Percentiles rank a stretch among this genome's conserved stretches.
Conservation (phyloP, 1,140 invertebrate genomes). For the Penaeus vannamei region DNA sequence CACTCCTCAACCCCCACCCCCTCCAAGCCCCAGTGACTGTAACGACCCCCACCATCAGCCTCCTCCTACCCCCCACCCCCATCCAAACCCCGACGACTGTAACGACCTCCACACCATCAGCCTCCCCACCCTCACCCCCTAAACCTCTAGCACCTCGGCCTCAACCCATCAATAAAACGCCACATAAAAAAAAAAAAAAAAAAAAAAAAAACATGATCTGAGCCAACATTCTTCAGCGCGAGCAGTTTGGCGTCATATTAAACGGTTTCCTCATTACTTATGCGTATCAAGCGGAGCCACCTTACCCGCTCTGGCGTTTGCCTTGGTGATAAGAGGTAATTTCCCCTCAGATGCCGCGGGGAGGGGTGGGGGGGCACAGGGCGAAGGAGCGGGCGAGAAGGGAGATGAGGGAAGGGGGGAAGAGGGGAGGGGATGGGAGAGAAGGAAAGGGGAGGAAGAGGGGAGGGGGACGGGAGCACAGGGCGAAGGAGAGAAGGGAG, state of each 20-base stretch:
- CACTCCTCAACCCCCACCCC: too few species aligned
- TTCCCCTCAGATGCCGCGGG: slow-evolving; percentile 31
- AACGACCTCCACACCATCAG: background rate
- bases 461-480: background rate
- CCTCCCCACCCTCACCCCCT: slow-evolving; percentile 7
- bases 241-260: slow-evolving; percentile 42
- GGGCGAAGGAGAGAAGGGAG: too few species aligned
- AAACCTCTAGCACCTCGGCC: background rate
- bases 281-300: slow-evolving; percentile 40
- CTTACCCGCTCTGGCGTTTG: slow-evolving; percentile 41
- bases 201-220: slow-evolving; percentile 11
- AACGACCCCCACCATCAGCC: too few species aligned
- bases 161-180: slow-evolving; percentile 41
- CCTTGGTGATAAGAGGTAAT: slow-evolving; percentile 53
- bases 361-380: background rate
- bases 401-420: slow-evolving; percentile 3
- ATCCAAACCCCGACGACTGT: background rate
- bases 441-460: background rate
- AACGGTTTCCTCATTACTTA: slow-evolving; percentile 39
- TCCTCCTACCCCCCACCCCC: too few species aligned
- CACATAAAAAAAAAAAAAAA: background rate
- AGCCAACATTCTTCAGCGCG: slow-evolving; percentile 44
- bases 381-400: background rate
- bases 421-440: background rate
- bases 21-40: too few species aligned